Percentiles rank a stretch among this genome's conserved stretches.
These are phyloP conservation scores for Porites rus DNA, from an alignment of 92 coral and sea anemone species.

Conservation along the genomic window DNA sequence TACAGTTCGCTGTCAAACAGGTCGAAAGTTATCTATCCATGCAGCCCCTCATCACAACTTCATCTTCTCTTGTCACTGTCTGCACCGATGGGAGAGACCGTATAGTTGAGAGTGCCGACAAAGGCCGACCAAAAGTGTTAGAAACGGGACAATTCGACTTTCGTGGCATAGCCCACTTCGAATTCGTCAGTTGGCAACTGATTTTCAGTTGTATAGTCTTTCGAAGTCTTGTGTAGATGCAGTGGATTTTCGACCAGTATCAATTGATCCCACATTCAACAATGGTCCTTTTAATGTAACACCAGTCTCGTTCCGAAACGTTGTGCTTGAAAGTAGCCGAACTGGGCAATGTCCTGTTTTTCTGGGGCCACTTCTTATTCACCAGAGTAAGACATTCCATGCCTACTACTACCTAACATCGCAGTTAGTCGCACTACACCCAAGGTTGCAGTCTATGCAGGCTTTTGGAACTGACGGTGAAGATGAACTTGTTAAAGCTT, in stretches of 20 bases:
- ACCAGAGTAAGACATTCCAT: constrained; percentile 53
- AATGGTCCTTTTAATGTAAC: constrained; percentile 65
- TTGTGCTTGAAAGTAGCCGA: constrained; percentile 37
- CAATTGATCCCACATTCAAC: constrained; percentile 72
- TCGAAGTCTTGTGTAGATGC: constrained; percentile 49
- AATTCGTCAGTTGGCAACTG: constrained; percentile 48
- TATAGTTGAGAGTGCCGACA: no score
- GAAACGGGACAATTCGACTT: no score
- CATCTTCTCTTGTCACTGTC: no score
- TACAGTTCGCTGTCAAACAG: no score
- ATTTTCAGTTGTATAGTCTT: constrained; percentile 36
- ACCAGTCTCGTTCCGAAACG: constrained; percentile 43
- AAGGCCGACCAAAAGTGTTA: no score
- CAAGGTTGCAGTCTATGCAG: constrained; percentile 37
- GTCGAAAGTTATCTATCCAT: no score
- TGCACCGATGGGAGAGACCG: no score
- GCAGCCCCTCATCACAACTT: no score
- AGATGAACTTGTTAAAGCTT: constrained; percentile 51
- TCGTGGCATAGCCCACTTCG: no score
- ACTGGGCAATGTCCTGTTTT: constrained; percentile 25
- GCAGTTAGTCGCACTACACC: constrained; percentile 41
- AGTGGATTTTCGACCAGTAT: constrained; percentile 33
- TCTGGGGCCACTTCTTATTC: constrained; percentile 56
- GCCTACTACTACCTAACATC: constrained; percentile 42
- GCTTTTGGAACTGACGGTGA: constrained; percentile 61